Conservation (phyloP, 1,140 invertebrate species). For the Dreissena rostriformis region DNA sequence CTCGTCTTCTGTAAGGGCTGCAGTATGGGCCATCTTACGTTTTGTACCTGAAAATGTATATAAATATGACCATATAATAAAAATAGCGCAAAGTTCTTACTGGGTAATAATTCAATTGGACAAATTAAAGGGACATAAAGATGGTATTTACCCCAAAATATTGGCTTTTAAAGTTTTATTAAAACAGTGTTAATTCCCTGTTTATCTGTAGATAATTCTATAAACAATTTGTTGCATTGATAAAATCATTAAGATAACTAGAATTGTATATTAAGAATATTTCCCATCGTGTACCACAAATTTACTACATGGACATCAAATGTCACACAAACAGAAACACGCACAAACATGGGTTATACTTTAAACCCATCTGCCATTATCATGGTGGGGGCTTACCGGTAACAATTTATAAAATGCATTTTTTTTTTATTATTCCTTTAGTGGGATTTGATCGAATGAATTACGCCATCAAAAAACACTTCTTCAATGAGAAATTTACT, state of each 20-base stretch:
- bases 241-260: neutral
- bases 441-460: no score
- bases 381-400: no score
- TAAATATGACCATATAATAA: neutral
- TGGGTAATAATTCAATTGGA: neutral
- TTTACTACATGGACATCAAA: no score
- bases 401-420: no score
- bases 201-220: neutral
- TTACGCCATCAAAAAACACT: no score
- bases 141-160: neutral
- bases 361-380: no score
- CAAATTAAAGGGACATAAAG: neutral
- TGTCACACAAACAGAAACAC: no score
- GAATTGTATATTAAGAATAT: no score
- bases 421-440: no score
- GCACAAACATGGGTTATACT: no score
- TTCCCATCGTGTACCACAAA: no score
- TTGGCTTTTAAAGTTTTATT: neutral
- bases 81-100: neutral
- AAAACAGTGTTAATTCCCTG: neutral
- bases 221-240: neutral
- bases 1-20: neutral
- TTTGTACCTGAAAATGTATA: slow-evolving; percentile 14
- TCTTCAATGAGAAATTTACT: no score
- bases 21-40: slow-evolving; percentile 33